These are phyloP conservation scores for Eristalis arbustorum DNA, from an alignment of 2,888 invertebrate genomes.

Conservation along the genomic window DNA sequence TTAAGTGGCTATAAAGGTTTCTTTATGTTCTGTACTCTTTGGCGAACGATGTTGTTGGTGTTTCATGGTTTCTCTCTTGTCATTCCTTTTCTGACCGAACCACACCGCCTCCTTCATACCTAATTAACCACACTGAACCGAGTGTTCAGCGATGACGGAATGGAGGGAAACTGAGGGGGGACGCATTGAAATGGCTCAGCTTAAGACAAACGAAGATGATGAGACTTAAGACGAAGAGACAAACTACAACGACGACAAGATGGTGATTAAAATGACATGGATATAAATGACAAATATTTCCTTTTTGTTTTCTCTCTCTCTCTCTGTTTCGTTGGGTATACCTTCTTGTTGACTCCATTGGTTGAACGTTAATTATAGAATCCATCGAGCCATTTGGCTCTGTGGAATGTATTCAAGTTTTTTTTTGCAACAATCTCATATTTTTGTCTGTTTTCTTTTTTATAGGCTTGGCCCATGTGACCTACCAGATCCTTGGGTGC, in stretches of 20 bases:
- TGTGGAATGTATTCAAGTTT: background rate
- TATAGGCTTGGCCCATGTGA: constrained; percentile 95
- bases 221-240: constrained; percentile 13
- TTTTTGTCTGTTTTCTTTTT: constrained; percentile 76
- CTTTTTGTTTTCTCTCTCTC: background rate
- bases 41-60: background rate
- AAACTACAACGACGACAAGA: constrained; percentile 2
- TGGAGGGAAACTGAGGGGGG: background rate
- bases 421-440: background rate
- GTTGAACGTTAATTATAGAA: constrained; percentile 26
- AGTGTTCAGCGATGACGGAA: background rate
- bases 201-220: constrained; percentile 10
- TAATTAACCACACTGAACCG: constrained; percentile 29
- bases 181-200: background rate
- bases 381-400: background rate
- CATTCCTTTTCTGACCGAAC: background rate
- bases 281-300: constrained; percentile 40
- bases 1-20: constrained; percentile 57
- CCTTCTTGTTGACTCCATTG: background rate
- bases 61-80: background rate
- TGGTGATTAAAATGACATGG: constrained; percentile 38
- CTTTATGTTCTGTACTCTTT: constrained; percentile 31
- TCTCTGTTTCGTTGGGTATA: background rate
- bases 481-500: constrained; percentile 83
- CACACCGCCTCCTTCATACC: constrained; percentile 18